phyloP scores from a whole-genome alignment of 1,140 invertebrate genomes.

The Acyrthosiphon pisum region DNA sequence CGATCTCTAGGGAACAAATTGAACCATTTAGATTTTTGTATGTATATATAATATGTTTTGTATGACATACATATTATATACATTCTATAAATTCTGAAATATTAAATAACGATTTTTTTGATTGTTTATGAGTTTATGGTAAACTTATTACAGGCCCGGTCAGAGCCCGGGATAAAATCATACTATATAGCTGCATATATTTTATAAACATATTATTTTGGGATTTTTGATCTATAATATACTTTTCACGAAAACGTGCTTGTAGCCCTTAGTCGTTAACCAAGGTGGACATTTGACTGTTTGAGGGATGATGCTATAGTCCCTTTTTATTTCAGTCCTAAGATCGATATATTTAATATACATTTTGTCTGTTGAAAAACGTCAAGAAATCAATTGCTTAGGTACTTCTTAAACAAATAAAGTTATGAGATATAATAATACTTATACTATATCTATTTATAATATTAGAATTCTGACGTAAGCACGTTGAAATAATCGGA shows the following conservation, averaged over 20 bases:
- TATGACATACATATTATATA: too few relatives aligned
- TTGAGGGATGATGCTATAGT: neutral
- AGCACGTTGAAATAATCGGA: slow-evolving; percentile 9
- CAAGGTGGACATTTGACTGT: neutral
- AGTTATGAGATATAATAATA: neutral
- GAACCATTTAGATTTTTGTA: neutral
- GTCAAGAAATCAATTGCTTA: neutral
- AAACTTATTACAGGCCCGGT: neutral
- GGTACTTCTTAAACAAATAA: neutral
- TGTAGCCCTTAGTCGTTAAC: neutral
- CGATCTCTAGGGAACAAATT: neutral
- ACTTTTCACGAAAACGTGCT: neutral
- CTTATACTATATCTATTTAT: neutral
- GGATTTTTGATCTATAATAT: neutral
- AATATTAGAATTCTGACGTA: neutral
- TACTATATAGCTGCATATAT: neutral
- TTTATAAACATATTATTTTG: neutral
- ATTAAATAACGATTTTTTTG: neutral
- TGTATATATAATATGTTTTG: neutral
- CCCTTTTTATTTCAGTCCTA: neutral
- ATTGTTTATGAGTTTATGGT: neutral
- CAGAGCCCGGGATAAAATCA: neutral
- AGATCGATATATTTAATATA: neutral
- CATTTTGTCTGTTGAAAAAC: neutral
- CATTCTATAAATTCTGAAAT: neutral